Percentiles rank a stretch among this genome's conserved stretches.
Conservation (phyloP, 2,113 vertebrate species). For the Cyprinodon brontotheroides region DNA sequence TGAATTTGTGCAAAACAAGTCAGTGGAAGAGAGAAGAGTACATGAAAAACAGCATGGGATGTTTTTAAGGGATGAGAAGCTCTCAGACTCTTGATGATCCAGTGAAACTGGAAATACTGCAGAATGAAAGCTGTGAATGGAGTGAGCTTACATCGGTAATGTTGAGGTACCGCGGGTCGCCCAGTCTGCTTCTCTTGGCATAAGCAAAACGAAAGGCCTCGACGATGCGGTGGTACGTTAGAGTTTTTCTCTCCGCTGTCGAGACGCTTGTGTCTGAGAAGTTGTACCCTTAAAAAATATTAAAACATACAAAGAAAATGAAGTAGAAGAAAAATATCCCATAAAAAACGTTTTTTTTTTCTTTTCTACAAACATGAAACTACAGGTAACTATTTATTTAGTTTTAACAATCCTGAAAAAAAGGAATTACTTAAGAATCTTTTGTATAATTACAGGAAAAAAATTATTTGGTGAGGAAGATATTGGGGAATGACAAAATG, state of each 20-base stretch:
- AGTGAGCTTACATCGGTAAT: slow-evolving; percentile 83
- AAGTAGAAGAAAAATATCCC: neutral
- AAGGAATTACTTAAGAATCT: neutral
- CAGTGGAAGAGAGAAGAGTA: slow-evolving; percentile 13
- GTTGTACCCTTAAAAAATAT: slow-evolving; percentile 84
- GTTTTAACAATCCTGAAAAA: neutral
- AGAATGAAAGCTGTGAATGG: neutral
- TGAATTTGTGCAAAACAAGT: slow-evolving; percentile 65
- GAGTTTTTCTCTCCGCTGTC: slow-evolving; percentile 80
- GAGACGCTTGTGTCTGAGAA: slow-evolving; percentile 85
- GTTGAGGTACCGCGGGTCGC: slow-evolving; percentile 89
- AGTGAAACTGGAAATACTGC: neutral
- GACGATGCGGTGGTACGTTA: slow-evolving; percentile 93
- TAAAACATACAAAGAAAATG: slow-evolving; percentile 3
- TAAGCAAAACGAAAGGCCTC: slow-evolving; percentile 97
- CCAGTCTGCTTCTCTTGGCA: slow-evolving; percentile 91
- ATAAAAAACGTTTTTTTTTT: neutral
- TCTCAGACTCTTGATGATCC: neutral
- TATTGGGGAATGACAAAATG: neutral
- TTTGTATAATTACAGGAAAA: neutral
- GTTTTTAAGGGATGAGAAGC: neutral
- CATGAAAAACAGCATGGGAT: neutral
- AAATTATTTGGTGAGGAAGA: too few relatives aligned
- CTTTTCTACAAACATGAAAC: neutral
- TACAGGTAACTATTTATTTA: neutral